These are phyloP conservation scores for Paedocypris sp. DNA, from an alignment of 2,113 vertebrate species.

Conservation along the genomic window DNA sequence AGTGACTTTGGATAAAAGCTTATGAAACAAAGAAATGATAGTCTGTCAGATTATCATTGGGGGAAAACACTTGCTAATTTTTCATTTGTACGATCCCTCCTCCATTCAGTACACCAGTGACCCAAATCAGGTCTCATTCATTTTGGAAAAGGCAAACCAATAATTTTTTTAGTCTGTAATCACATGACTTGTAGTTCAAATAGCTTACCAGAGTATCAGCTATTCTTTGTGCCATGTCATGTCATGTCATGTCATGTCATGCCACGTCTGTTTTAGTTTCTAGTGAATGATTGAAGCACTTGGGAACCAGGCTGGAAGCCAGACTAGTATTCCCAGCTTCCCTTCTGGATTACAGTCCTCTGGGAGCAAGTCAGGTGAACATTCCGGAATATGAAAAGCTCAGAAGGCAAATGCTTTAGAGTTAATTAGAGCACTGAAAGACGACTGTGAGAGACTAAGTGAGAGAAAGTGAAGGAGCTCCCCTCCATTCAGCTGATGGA, in stretches of 20 bases:
- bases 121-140: too few relatives aligned
- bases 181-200: too few relatives aligned
- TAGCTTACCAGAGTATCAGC: too few relatives aligned
- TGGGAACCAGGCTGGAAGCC: constrained; percentile 15
- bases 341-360: constrained; percentile 41
- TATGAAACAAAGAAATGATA: too few relatives aligned
- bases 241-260: constrained; percentile 11
- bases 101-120: too few relatives aligned
- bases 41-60: too few relatives aligned
- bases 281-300: constrained; percentile 19
- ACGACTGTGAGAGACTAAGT: constrained; percentile 53
- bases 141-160: too few relatives aligned
- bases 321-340: constrained; percentile 24
- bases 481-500: too few relatives aligned
- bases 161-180: too few relatives aligned
- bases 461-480: constrained; percentile 25
- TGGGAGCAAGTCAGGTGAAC: constrained; percentile 52
- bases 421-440: constrained; percentile 67
- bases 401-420: constrained; percentile 64
- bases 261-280: constrained; percentile 21
- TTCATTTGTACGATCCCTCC: too few relatives aligned
- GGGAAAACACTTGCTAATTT: too few relatives aligned
- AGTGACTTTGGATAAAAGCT: too few relatives aligned
- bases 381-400: constrained; percentile 55
- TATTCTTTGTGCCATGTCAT: constrained; percentile 11